These are phyloP conservation scores for Gambusia affinis DNA, from an alignment of 2,113 vertebrate species.

Conservation along the genomic window DNA sequence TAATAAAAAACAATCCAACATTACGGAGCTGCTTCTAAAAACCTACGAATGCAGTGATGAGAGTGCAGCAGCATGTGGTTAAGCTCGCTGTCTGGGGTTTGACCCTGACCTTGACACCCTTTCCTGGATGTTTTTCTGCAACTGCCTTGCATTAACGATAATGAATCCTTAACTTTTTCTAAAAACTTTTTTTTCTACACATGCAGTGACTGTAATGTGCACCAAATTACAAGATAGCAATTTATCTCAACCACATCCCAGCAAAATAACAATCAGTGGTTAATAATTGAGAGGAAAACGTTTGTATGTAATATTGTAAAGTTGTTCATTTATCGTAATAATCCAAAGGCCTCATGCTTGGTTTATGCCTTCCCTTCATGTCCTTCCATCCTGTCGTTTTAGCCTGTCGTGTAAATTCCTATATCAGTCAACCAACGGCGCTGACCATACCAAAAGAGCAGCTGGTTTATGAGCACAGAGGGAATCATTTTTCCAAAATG, in stretches of 20 bases:
- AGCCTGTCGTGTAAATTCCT: too few relatives aligned
- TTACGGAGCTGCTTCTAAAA: not conserved
- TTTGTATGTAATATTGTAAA: not conserved
- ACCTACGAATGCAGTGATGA: too few relatives aligned
- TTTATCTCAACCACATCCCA: not conserved
- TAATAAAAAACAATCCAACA: not conserved
- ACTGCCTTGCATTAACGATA: not conserved
- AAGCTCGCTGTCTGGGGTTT: not conserved
- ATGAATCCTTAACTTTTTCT: not conserved
- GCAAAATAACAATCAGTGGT: too few relatives aligned
- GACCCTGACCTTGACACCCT: not conserved
- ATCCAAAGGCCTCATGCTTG: not conserved
- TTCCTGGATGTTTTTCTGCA: not conserved
- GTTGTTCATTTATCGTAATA: not conserved
- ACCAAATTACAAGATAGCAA: not conserved
- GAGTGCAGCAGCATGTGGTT: too few relatives aligned
- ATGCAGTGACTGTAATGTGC: too few relatives aligned
- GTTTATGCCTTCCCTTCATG: not conserved
- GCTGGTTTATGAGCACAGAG: not conserved
- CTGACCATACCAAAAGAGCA: not conserved
- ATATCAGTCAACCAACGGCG: too few relatives aligned
- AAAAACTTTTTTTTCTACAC: too few relatives aligned
- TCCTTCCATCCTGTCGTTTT: not conserved
- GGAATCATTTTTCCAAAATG: not conserved
- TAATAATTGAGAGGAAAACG: not conserved